Evolutionary conservation across 2,113 vertebrate genomes (phyloP), one percentile per base, ranked within the genome.

Genomic region (Emydura subglobosa): DNA sequence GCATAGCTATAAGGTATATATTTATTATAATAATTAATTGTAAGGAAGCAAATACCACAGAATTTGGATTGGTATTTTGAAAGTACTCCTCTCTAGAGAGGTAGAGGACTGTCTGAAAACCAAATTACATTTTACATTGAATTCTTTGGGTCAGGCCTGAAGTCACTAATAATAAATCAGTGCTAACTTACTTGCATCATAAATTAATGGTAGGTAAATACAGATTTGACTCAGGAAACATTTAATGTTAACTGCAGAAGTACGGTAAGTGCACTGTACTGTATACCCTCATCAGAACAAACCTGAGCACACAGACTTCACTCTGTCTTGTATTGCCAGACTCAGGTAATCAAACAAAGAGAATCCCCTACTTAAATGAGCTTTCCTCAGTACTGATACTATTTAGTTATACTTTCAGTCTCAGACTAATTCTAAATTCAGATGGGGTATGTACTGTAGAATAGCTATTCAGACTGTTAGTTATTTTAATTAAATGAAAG

Each of bases 401-500:
- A 85, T 94, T 79, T 65, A 79, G n/a, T 72, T 49, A 79, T 1
- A 12, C 72, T 80, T 95, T 39, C 17, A 21, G 49, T 74, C 21
- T 83, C 51, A 94, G n/a, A 83, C 12, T 90, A 68, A 86, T 96
- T 96, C 82, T 85, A 42, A 92, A 96, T 97, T 97, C 78, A 95
- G 68, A 87, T n/a, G 39, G 1, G 27, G 2, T 57, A 10, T 68
- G 16, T 86, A 76, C 9, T 87, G 5, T 76, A 88, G 13, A 79
- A 50, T n/a, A 85, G 31, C 29, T 84, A 51, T 85, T 92, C 86
- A 94, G 68, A 42, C 12, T 80, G 31, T 81, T 97, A 79, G 47
- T 93, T 79, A 85, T 53, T 90, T 95, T 91, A 97, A 96, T 96
- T 96, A 93, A 97, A 95, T 90, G 2, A 94, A 95, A 91, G 10